Percentiles rank a stretch among this genome's conserved stretches.
These are phyloP conservation scores for Sebastes vulpes DNA, from an alignment of 2,797 vertebrate genomes.

Conservation along the genomic window DNA sequence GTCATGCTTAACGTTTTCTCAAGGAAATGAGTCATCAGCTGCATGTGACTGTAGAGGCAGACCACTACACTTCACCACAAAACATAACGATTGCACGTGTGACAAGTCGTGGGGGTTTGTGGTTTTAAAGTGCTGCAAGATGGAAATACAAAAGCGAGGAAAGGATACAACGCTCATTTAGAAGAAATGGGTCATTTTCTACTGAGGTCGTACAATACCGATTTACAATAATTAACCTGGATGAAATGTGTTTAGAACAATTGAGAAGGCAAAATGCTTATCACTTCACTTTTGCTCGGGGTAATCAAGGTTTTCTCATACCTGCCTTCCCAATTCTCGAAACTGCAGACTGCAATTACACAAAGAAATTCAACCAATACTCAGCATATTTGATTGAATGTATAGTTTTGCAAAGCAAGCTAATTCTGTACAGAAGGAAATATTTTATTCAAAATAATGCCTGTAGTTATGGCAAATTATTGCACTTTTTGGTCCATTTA, in stretches of 20 bases:
- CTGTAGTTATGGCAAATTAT: background rate
- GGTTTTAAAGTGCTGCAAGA: constrained; percentile 20
- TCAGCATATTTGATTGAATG: background rate
- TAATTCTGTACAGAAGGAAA: background rate
- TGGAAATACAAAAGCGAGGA: constrained; percentile 45
- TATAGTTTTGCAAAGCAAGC: background rate
- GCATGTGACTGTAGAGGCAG: background rate
- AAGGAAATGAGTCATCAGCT: constrained; percentile 65
- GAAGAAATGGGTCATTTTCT: constrained; percentile 61
- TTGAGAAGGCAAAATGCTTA: background rate
- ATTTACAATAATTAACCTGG: constrained; percentile 54
- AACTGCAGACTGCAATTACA: background rate
- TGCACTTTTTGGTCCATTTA: background rate
- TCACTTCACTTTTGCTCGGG: background rate
- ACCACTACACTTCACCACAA: constrained; percentile 44
- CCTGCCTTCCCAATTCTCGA: background rate
- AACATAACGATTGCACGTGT: constrained; percentile 45
- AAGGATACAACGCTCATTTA: constrained; percentile 55
- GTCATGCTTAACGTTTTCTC: constrained; percentile 3
- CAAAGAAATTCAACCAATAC: background rate
- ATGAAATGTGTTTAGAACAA: background rate
- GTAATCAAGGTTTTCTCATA: background rate
- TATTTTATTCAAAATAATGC: background rate
- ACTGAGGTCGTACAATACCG: background rate
- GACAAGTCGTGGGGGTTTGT: background rate